Conservation (phyloP, 2,113 vertebrate genomes). For the Cromileptes altivelis region DNA sequence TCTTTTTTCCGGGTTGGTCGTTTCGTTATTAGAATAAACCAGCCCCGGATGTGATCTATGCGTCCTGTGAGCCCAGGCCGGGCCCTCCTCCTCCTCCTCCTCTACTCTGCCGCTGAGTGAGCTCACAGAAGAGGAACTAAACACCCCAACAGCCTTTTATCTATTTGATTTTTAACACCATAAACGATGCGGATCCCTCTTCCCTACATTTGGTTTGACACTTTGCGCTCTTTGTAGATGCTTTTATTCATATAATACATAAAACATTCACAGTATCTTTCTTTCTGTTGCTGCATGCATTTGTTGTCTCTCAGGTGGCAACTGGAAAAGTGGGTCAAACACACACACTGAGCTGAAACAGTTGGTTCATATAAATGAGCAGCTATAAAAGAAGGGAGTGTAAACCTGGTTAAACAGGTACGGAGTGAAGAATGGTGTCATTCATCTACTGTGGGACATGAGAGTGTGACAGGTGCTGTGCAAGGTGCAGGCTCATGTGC, state of each 20-base stretch:
- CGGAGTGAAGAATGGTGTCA: constrained; percentile 7
- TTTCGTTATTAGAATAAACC: constrained; percentile 83
- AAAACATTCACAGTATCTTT: not conserved
- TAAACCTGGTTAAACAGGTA: constrained; percentile 44
- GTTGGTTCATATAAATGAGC: constrained; percentile 11
- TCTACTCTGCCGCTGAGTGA: not conserved
- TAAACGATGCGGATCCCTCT: not conserved
- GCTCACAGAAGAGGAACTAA: constrained; percentile 48
- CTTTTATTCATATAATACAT: not conserved
- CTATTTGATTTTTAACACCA: not conserved
- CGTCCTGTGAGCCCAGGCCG: constrained; percentile 42
- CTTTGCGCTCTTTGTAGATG: not conserved
- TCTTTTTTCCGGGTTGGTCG: constrained; percentile 82
- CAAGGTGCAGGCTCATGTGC: not conserved
- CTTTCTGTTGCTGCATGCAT: not conserved
- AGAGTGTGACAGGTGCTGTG: constrained; percentile 8
- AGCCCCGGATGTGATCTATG: constrained; percentile 85
- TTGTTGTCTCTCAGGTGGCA: constrained; percentile 12
- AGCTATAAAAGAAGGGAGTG: constrained; percentile 14
- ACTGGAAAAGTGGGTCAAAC: constrained; percentile 35
- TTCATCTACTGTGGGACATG: not conserved
- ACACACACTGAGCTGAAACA: not conserved
- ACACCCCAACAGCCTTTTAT: not conserved
- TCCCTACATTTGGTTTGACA: not conserved
- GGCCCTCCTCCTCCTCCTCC: constrained; percentile 54